A percentile compares a stretch with the other conserved stretches of the same genome.
Conservation (phyloP, 2,113 vertebrate genomes). For the Dascyllus trimaculatus region DNA sequence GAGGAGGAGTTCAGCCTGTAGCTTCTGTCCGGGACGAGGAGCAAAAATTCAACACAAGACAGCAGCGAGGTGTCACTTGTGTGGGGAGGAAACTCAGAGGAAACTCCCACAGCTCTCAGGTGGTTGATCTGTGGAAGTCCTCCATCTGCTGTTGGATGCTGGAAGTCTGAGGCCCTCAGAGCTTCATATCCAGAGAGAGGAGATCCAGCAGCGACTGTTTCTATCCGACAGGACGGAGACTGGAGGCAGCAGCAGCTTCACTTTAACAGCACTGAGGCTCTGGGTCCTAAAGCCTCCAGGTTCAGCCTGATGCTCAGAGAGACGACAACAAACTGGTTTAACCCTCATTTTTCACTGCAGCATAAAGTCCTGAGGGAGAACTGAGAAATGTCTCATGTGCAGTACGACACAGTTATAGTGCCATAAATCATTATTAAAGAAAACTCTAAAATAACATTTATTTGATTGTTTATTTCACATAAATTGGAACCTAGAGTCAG, state of each 20-base stretch:
- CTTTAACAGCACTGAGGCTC: slow-evolving; percentile 19
- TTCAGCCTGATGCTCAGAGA: background rate
- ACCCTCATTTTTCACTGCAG: too few species aligned
- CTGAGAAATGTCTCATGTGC: too few species aligned
- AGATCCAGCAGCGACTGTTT: slow-evolving; percentile 42
- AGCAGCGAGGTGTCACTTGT: slow-evolving; percentile 11
- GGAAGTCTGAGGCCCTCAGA: slow-evolving; percentile 17
- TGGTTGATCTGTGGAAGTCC: slow-evolving; percentile 12
- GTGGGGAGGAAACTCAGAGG: slow-evolving; percentile 17
- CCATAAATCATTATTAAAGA: too few species aligned
- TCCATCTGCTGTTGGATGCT: slow-evolving; percentile 52
- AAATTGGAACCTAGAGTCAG: too few species aligned
- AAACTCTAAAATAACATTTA: too few species aligned
- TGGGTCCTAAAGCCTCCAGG: slow-evolving; percentile 72
- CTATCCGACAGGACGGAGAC: slow-evolving; percentile 27
- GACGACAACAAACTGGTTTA: too few species aligned
- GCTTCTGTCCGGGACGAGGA: background rate
- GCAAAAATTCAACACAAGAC: background rate
- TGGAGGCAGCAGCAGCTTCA: slow-evolving; percentile 35
- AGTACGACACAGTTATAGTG: too few species aligned
- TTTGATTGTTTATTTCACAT: too few species aligned
- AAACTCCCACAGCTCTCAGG: slow-evolving; percentile 34
- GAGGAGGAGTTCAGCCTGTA: slow-evolving; percentile 6
- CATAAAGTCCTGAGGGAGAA: too few species aligned
- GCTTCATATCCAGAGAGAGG: slow-evolving; percentile 28